Evolutionary conservation across 1,140 invertebrate genomes (phyloP).

Genomic region (Pogonus chalceus): DNA sequence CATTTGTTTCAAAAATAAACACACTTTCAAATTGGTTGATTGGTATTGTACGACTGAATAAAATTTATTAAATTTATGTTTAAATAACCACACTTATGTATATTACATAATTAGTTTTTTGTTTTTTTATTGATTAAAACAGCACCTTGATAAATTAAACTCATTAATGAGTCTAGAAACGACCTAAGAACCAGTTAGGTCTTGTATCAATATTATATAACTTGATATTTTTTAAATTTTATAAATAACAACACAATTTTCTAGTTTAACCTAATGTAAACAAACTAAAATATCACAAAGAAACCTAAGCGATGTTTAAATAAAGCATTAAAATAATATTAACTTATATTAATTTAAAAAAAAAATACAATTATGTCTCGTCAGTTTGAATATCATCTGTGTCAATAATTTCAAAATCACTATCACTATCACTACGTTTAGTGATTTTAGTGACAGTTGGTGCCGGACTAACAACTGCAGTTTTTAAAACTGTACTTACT

Average conservation of each 20-base stretch:
- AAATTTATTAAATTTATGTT: not conserved
- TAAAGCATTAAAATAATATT: not conserved
- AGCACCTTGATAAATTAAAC: not conserved
- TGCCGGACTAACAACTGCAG: not conserved
- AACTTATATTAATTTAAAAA: not conserved
- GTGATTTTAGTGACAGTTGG: not conserved
- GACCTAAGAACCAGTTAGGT: not conserved
- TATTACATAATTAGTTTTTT: not conserved
- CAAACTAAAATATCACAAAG: conserved; percentile 5
- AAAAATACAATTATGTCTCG: not conserved
- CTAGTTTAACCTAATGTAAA: not conserved
- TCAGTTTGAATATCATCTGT: conserved; percentile 15
- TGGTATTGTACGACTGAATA: no score
- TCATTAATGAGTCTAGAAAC: not conserved
- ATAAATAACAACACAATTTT: not conserved
- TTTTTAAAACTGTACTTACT: conserved; percentile 17
- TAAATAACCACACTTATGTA: no score
- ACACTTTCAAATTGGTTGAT: no score
- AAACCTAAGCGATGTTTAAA: conserved; percentile 7
- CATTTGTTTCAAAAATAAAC: not conserved
- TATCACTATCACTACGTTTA: conserved; percentile 21
- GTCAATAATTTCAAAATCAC: conserved; percentile 28
- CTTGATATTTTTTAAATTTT: not conserved
- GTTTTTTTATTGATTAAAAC: not conserved
- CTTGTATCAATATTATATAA: not conserved